Percentiles rank a stretch among this genome's conserved stretches.
These are phyloP conservation scores for Zonotrichia leucophrys DNA, from an alignment of 2,113 vertebrate genomes.

Conservation along the genomic window DNA sequence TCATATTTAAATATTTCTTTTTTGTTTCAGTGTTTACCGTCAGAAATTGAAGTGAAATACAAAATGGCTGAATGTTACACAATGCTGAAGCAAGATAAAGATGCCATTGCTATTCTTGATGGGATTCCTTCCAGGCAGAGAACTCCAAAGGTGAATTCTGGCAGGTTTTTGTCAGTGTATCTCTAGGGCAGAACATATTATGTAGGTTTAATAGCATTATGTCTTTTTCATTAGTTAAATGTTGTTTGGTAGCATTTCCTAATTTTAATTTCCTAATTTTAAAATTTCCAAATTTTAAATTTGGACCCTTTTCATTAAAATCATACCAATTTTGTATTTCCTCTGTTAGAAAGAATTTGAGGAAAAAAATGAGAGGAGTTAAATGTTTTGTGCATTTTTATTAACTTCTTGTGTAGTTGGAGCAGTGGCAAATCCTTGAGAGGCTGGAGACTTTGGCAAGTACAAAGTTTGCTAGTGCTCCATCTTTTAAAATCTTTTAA, in stretches of 20 bases:
- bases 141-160: slow-evolving; percentile 88
- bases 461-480: background rate
- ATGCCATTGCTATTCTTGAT: slow-evolving; percentile 95
- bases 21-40: slow-evolving; percentile 86
- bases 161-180: background rate
- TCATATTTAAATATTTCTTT: background rate
- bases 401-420: background rate
- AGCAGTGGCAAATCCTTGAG: background rate
- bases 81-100: slow-evolving; percentile 96
- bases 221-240: background rate
- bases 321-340: background rate
- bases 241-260: background rate
- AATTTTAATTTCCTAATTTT: background rate
- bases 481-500: background rate
- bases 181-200: fast-evolving
- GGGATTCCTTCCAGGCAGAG: slow-evolving; percentile 96
- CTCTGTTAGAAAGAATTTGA: background rate
- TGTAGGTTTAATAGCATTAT: background rate
- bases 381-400: background rate
- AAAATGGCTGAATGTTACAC: slow-evolving; percentile 98
- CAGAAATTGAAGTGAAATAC: slow-evolving; percentile 98
- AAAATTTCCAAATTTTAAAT: background rate
- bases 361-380: background rate
- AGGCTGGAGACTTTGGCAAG: background rate
- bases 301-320: background rate